Evolutionary conservation across 2,797 vertebrate species (phyloP), one percentile per base, ranked within the genome.

Genomic region (Etheostoma nigrum): DNA sequence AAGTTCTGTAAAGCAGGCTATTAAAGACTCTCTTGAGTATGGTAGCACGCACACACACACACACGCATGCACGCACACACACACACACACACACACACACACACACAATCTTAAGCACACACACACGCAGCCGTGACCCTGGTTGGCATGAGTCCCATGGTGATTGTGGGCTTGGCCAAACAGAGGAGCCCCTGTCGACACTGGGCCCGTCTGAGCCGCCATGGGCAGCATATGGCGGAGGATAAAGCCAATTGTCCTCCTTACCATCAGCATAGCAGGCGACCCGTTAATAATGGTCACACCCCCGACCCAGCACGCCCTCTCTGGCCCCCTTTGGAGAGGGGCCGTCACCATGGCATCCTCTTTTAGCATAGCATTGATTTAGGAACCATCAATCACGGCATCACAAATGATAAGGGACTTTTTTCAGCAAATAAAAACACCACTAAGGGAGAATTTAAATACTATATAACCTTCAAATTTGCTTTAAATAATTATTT

Each of bases 231-330:
- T 96, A 94, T 95, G 95, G 95, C 88, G 93, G 79, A 91, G 90
- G 94, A 94, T 94, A 94, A 94, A 95, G 93, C 94, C 94, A 96
- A 96, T 94, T 96, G 93, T 93, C 94, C 93, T 95, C 94, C 94
- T 92, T 93, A 94, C 94, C 92, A 90, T 85, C 81, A 90, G 92
- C 94, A 92, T 94, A 94, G 91, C 87, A 94, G 92, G 92, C 90
- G 87, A 94, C 89, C 94, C 83, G 92, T 94, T 95, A 95, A 96
- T 95, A 96, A 96, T 95, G 92, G 91, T 95, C 93, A 95, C 94
- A 96, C 95, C 95, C 93, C 85, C 89, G 47, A 88, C 88, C 78
- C 91, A 92, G 89, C 89, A 95, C 90, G 93, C 92, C 90, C 87
- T 86, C 92, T 85, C 84, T 86, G 88, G 88, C 88, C 91, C 92